Percentiles rank a stretch among this genome's conserved stretches.
Conservation (phyloP, 2,888 invertebrate genomes). For the Tinea semifulvella region DNA sequence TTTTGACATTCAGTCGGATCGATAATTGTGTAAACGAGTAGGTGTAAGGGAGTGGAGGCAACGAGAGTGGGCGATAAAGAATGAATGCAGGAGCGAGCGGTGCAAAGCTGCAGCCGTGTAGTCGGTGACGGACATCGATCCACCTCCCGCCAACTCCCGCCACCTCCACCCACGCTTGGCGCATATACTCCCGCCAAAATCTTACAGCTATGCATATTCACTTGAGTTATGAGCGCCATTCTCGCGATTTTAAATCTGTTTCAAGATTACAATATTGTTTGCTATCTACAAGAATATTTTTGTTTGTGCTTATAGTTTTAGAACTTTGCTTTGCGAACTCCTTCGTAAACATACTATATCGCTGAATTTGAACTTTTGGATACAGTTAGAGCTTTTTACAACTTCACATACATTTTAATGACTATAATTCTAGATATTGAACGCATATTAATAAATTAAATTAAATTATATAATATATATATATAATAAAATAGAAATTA, state of each 20-base stretch:
- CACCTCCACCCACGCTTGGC: conserved; percentile 10
- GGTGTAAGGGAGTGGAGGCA: conserved; percentile 5
- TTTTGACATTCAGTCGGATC: conserved; percentile 9
- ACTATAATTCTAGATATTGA: no score
- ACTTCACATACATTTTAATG: no score
- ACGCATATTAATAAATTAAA: no score
- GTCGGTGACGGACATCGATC: conserved; percentile 12
- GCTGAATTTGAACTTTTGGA: no score
- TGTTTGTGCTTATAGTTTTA: no score
- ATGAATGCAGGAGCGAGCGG: conserved; percentile 10
- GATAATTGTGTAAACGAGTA: conserved; percentile 10
- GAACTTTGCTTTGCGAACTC: no score
- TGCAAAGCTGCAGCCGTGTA: conserved; percentile 7
- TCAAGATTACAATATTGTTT: no score
- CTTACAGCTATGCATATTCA: conserved; percentile 4
- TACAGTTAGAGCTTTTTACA: no score
- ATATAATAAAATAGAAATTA: no score
- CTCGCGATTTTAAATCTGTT: neutral
- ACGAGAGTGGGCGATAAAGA: conserved; percentile 9
- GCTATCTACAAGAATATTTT: no score
- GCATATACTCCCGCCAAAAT: conserved; percentile 13
- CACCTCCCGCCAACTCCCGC: neutral
- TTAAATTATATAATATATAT: no score
- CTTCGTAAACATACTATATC: no score
- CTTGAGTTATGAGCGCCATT: conserved; percentile 6